Base-by-base conservation (phyloP, 1,140 invertebrate species). In the Monomorium pharaonis region DNA sequence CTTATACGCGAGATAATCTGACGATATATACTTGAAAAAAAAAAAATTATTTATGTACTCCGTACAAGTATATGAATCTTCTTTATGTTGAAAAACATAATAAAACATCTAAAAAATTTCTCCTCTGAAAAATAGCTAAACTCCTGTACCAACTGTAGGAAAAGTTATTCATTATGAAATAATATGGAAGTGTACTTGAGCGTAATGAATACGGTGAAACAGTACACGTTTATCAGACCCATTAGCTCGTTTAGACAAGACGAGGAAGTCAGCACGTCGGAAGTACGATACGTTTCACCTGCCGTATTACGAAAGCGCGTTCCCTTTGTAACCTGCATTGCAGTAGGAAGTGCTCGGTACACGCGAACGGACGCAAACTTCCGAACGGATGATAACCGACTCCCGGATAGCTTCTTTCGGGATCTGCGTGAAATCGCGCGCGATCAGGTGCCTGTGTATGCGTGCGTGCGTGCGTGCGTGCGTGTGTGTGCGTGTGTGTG, bases 221-320 rank as follows among this genome's bases (percentile, higher is more conserved):
- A 24, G 37, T 37, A 9, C 56, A 7, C 10, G 56, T 77, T 77
- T 77, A 63, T 77, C 58, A 63, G 27, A 42, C 2, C 42, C 37
- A 77, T 77, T 77, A 77, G 37, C 42, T 77, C 18, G 10, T 14
- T 27, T n/a, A 58, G 67, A 74, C 33, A 83, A 60, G 51, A 83
- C 21, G 67, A 83, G 67, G 67, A 74, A 83, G 78, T 58, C 18
- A 30, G 51, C 3, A n/a, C 51, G 37, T 37, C 67, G 65, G 78
- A 83, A 21, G 51, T 72, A 27, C 65, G 51, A 83, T 72, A 83
- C 33, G 27, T 83, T 83, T 83, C 78, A 83, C 78, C 51, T 74
- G 78, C 37, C 67, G 67, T 37, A 42, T 44, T 75, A 83, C 51
- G 80, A 76, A 76, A 76, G 69, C 42, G 37, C 56, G 49, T 83